phyloP scores from a whole-genome alignment of 2,797 vertebrate species.

The Astyanax mexicanus region DNA sequence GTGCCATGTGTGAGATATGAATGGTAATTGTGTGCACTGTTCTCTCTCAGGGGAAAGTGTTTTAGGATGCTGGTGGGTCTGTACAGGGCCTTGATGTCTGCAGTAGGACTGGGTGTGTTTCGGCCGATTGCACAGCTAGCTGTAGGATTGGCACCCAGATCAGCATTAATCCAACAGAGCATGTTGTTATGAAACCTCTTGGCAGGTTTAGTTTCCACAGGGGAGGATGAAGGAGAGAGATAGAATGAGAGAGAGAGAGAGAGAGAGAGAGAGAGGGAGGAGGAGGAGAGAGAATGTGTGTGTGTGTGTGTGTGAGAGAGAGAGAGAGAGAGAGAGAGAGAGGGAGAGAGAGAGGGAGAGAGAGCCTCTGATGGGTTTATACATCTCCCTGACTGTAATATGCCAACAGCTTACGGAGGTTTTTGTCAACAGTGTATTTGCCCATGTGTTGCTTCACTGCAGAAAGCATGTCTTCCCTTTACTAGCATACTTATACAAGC shows the following conservation, averaged over 20 bases:
- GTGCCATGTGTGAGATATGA: background rate
- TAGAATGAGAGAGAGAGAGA: slow-evolving; percentile 44
- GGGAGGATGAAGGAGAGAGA: slow-evolving; percentile 54
- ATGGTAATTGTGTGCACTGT: background rate
- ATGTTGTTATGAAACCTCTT: slow-evolving; percentile 71
- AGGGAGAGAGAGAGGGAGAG: background rate
- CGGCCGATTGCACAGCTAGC: slow-evolving; percentile 41
- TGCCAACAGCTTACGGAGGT: slow-evolving; percentile 45
- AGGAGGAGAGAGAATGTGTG: slow-evolving; percentile 13
- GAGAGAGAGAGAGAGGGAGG: slow-evolving; percentile 20
- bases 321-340: slow-evolving; percentile 44
- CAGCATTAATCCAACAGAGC: slow-evolving; percentile 67
- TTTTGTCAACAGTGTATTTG: slow-evolving; percentile 50
- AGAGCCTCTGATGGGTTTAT: slow-evolving; percentile 45
- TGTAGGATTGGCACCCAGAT: slow-evolving; percentile 61
- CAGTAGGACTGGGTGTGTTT: slow-evolving; percentile 1
- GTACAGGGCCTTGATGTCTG: slow-evolving; percentile 1
- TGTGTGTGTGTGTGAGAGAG: slow-evolving; percentile 45
- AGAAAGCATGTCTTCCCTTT: background rate
- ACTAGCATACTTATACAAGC: slow-evolving; percentile 25
- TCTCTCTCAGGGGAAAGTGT: background rate
- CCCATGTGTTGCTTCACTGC: slow-evolving; percentile 27
- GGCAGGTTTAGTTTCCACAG: slow-evolving; percentile 62
- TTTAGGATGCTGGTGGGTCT: slow-evolving; percentile 9
- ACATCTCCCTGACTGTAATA: slow-evolving; percentile 49